Conservation (phyloP, 2,888 invertebrate species). For the Drosophila conformis region DNA sequence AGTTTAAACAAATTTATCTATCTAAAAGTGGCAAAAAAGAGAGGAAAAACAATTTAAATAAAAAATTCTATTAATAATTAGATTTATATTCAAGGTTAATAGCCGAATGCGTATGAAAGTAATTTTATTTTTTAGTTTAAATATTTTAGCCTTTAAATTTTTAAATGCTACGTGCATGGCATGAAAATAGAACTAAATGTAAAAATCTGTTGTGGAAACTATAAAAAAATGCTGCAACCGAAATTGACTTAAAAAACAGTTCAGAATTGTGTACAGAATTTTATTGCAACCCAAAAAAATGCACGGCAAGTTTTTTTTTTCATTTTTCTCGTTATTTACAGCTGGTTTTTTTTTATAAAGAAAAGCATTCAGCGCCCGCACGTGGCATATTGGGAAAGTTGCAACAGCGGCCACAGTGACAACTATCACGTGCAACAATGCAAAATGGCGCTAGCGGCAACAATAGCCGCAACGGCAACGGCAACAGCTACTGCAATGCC, state of each 20-base stretch:
- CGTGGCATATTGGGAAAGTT: conserved; percentile 49
- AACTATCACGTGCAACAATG: conserved; percentile 68
- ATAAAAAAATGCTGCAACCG: not conserved
- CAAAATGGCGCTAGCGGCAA: conserved; percentile 60
- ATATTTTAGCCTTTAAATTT: not conserved
- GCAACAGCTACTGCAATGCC: conserved; percentile 30
- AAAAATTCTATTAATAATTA: not conserved
- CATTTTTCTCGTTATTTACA: not conserved
- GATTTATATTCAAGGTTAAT: not conserved
- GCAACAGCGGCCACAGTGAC: conserved; percentile 23
- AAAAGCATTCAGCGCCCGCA: conserved; percentile 24
- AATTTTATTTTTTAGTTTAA: not conserved
- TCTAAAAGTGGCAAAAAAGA: not conserved
- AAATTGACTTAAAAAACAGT: not conserved
- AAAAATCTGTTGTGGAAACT: not conserved
- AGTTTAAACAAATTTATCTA: not conserved
- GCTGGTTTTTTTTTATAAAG: not conserved
- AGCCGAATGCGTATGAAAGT: not conserved
- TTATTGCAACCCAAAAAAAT: not conserved
- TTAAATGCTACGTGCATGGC: not conserved
- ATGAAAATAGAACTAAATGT: not conserved
- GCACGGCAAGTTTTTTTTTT: not conserved
- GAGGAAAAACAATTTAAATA: not conserved
- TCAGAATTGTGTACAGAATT: not conserved
- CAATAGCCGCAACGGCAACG: conserved; percentile 29